Conservation (phyloP, 2,888 invertebrate species). For the Alentia gelatinosa region DNA sequence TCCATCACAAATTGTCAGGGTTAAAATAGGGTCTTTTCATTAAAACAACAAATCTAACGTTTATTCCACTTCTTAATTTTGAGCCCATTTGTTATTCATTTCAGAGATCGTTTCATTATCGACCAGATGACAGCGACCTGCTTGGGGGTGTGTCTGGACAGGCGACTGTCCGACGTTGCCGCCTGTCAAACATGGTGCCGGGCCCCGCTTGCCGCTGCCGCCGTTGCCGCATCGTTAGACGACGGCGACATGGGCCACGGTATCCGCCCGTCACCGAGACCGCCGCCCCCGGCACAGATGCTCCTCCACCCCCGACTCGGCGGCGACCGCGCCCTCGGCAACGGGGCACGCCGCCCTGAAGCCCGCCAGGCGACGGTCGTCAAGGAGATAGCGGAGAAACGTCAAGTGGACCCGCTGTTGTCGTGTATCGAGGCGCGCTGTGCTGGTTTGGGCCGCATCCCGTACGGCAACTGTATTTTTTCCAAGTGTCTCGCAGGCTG, state of each 20-base stretch:
- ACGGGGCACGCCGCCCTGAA: not conserved
- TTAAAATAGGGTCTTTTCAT: no score
- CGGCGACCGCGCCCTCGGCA: not conserved
- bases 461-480: conserved; percentile 30
- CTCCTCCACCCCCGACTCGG: not conserved
- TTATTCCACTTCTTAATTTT: no score
- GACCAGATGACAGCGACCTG: conserved; percentile 16
- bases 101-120: not conserved
- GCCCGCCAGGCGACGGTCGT: not conserved
- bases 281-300: not conserved
- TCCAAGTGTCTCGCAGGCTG: conserved; percentile 39
- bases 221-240: not conserved
- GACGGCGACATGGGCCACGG: not conserved
- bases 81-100: not conserved
- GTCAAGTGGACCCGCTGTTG: conserved; percentile 53
- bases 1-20: no score
- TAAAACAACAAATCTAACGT: no score
- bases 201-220: not conserved
- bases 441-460: not conserved
- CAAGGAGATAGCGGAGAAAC: not conserved
- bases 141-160: not conserved
- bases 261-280: not conserved
- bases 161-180: not conserved
- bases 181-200: not conserved
- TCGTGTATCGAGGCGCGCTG: conserved; percentile 52